Evolutionary conservation across 2,113 vertebrate species (phyloP).

Genomic region (Gopherus flavomarginatus): DNA sequence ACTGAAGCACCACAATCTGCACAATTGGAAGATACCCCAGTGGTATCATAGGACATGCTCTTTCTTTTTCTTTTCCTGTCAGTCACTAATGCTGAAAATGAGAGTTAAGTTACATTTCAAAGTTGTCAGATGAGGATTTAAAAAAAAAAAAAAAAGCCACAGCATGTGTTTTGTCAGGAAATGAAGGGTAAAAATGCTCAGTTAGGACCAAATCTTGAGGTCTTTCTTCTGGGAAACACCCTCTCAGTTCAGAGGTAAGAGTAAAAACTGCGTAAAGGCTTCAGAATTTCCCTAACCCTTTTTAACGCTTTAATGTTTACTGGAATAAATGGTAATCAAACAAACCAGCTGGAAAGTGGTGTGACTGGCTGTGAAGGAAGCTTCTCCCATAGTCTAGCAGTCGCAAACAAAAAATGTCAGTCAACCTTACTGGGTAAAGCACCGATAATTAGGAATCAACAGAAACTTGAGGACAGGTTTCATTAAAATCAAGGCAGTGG

Average conservation of each 20-base stretch:
- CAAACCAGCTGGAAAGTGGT: conserved; percentile 22
- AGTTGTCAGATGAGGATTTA: background rate
- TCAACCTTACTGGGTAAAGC: conserved; percentile 50
- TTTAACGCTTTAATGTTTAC: conserved; percentile 1
- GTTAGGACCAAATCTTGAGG: background rate
- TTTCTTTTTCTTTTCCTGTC: background rate
- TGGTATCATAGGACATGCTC: background rate
- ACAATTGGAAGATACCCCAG: background rate
- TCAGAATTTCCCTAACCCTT: background rate
- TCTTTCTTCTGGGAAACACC: background rate
- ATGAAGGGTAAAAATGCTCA: background rate
- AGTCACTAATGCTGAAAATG: background rate
- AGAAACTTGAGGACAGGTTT: conserved; percentile 54
- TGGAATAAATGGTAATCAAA: conserved; percentile 31
- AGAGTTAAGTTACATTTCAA: background rate
- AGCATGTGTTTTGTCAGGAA: background rate
- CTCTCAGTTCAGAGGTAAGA: background rate
- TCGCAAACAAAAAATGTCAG: conserved; percentile 51
- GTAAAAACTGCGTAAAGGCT: background rate
- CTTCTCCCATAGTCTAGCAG: conserved; percentile 51
- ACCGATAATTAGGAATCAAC: conserved; percentile 47
- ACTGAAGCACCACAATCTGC: too few species aligned
- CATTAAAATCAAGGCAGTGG: conserved; percentile 58
- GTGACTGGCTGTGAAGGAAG: conserved; percentile 31
- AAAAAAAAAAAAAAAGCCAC: background rate